Percentiles rank a stretch among this genome's conserved stretches.
Evolutionary conservation across 1,140 invertebrate genomes (phyloP).

Genomic region (Lepidurus couesii): DNA sequence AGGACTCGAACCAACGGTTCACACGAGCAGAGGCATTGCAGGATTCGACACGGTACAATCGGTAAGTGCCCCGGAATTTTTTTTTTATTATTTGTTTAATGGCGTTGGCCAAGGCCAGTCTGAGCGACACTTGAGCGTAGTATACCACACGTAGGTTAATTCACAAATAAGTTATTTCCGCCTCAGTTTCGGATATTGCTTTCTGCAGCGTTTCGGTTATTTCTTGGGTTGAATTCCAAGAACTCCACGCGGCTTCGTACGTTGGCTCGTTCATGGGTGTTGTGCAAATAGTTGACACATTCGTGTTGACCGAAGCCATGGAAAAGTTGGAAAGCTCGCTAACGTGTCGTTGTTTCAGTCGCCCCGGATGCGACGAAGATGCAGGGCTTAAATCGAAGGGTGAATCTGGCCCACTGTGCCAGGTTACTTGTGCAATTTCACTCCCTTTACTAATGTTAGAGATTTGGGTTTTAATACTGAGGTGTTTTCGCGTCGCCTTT

Average conservation of each 20-base stretch:
- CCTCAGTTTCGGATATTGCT: neutral
- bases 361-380: neutral
- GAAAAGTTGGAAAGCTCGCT: slow-evolving; percentile 13
- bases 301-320: neutral
- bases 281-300: neutral
- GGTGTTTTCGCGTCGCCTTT: neutral
- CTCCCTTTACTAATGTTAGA: neutral
- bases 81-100: neutral
- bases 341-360: neutral
- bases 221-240: neutral
- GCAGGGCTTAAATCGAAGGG: neutral
- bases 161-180: neutral
- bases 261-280: neutral
- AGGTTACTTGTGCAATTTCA: neutral
- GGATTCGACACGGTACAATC: slow-evolving; percentile 31
- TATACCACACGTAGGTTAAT: neutral
- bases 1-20: slow-evolving; percentile 12
- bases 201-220: neutral
- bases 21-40: slow-evolving; percentile 27
- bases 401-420: neutral
- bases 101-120: neutral
- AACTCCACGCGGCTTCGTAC: neutral
- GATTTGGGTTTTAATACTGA: slow-evolving; percentile 8
- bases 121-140: neutral
- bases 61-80: slow-evolving; percentile 13